Evolutionary conservation across 1,140 invertebrate genomes (phyloP).

Genomic region (Trachelipus rathkii): DNA sequence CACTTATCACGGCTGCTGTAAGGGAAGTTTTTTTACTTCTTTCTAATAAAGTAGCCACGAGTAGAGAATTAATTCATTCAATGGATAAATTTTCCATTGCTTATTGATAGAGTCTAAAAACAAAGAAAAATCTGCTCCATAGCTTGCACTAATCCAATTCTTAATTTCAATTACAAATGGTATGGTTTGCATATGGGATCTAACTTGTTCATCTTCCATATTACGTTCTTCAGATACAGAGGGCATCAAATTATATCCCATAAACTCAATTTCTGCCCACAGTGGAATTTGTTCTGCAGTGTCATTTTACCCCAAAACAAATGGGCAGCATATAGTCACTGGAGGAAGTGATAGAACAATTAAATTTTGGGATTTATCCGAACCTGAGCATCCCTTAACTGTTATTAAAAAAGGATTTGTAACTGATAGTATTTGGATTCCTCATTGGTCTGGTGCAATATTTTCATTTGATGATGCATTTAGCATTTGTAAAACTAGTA

Average conservation of each 20-base stretch:
- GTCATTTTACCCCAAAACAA: slow-evolving; percentile 50
- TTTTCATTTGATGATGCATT: slow-evolving; percentile 51
- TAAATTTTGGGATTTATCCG: slow-evolving; percentile 56
- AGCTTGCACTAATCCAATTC: too few species aligned
- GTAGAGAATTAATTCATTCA: too few species aligned
- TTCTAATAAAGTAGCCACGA: too few species aligned
- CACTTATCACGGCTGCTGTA: too few species aligned
- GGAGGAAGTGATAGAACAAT: slow-evolving; percentile 52
- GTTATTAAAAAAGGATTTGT: slow-evolving; percentile 49
- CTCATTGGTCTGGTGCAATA: slow-evolving; percentile 51
- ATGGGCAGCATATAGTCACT: slow-evolving; percentile 51
- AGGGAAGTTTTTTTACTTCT: too few species aligned
- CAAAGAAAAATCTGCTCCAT: too few species aligned
- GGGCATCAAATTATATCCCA: slow-evolving; percentile 52
- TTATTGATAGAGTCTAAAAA: too few species aligned
- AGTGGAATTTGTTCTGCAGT: slow-evolving; percentile 49
- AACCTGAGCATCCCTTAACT: slow-evolving; percentile 48
- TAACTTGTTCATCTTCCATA: slow-evolving; percentile 55
- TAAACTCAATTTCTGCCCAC: slow-evolving; percentile 48
- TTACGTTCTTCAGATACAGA: slow-evolving; percentile 49
- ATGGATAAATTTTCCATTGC: too few species aligned
- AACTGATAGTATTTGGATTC: slow-evolving; percentile 51
- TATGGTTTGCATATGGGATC: slow-evolving; percentile 59
- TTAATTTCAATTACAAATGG: slow-evolving; percentile 64
- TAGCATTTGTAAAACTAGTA: slow-evolving; percentile 46